Base-by-base conservation (phyloP, 2,113 vertebrate genomes). In the Sardina pilchardus region DNA sequence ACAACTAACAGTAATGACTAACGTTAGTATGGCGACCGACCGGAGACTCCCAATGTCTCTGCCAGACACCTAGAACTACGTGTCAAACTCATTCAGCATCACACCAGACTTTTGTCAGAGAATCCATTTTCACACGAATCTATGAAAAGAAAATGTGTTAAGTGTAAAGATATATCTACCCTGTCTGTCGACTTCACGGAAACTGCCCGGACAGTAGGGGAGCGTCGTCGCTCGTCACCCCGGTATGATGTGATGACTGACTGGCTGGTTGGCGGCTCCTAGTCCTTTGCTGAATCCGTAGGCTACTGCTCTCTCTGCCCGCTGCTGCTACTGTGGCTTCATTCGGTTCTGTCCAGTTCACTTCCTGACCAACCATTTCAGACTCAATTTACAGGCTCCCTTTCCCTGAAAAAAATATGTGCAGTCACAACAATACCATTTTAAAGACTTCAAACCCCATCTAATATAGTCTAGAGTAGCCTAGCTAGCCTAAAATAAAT, bases 51-150 rank as follows among this genome's bases (percentile, higher is more conserved):
- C n/a, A n/a, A n/a, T n/a, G n/a, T n/a, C n/a, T n/a, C n/a, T 86
- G 85, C 80, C 39, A 86, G 36, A 53, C n/a, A 48, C 48, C 82
- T 84, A n/a, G n/a, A n/a, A n/a, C n/a, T n/a, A 83, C 75, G 82
- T 87, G 82, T 87, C 71, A 56, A 45, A 56, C 59, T 47, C 44
- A 10, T 48, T 30, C 53, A 48, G 3, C 30, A 67, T 85, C 34
- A n/a, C 78, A 39, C 10, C 14, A 2, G n/a, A 39, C 81, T 82
- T 86, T 44, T 47, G 34, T 82, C 81, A 67, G 50, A 71, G 44
- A 21, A 34, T 26, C 67, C 81, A 81, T 43, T 47, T 71, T 30
- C 26, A 42, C 24, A 59, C 1, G 24, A n/a, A 59, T 59, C 8
- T 59, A 59, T 59, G 21, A n/a, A n/a, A n/a, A 63, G 6, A 4